Evolutionary conservation across 2,888 invertebrate genomes (phyloP).

Genomic region (Eugnorisma glareosa): DNA sequence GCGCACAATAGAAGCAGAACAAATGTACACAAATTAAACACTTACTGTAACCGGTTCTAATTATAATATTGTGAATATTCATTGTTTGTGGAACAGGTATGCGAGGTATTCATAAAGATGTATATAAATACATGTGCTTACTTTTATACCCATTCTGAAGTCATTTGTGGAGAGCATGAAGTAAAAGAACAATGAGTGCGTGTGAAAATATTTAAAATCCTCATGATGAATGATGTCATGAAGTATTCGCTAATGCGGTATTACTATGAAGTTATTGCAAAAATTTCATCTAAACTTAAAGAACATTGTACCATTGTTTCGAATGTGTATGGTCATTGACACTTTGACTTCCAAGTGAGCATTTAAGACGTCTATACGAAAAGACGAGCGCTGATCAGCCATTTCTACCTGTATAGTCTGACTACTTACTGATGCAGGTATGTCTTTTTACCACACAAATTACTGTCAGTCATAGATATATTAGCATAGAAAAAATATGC

Average conservation of each 20-base stretch:
- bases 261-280: slow-evolving; percentile 14
- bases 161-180: slow-evolving; percentile 22
- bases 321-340: slow-evolving; percentile 18
- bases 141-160: slow-evolving; percentile 15
- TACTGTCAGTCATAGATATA: slow-evolving; percentile 18
- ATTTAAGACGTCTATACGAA: not conserved
- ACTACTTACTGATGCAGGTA: not conserved
- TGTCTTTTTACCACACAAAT: not conserved
- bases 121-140: not conserved
- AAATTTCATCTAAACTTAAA: slow-evolving; percentile 6
- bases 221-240: slow-evolving; percentile 29
- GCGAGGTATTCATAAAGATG: slow-evolving; percentile 38
- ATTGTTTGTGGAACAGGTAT: slow-evolving; percentile 49
- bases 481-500: slow-evolving; percentile 13
- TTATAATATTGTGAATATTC: slow-evolving; percentile 51
- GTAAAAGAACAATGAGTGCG: slow-evolving; percentile 48
- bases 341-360: slow-evolving; percentile 4
- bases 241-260: slow-evolving; percentile 15
- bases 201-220: slow-evolving; percentile 56
- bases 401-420: not conserved
- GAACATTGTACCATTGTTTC: slow-evolving; percentile 1
- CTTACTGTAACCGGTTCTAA: slow-evolving; percentile 52
- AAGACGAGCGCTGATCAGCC: not conserved
- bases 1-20: slow-evolving; percentile 46
- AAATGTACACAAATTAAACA: slow-evolving; percentile 54